These are phyloP conservation scores for Colaptes auratus DNA, from an alignment of 2,113 vertebrate species.

Conservation along the genomic window DNA sequence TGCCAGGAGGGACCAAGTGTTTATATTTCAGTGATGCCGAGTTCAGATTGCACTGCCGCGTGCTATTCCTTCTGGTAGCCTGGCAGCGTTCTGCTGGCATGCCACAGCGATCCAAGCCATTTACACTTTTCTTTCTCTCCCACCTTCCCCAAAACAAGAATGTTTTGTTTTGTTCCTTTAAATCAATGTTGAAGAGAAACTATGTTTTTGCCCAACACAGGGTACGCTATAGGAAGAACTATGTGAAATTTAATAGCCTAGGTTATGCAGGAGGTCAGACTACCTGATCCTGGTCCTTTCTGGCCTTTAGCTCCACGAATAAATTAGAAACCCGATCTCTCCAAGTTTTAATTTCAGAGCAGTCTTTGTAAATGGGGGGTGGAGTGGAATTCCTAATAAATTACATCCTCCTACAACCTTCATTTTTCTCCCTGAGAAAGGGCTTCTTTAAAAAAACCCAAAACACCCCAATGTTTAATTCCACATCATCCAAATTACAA, in stretches of 20 bases:
- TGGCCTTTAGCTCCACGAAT: constrained; percentile 35
- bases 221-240: background rate
- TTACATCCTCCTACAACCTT: constrained; percentile 42
- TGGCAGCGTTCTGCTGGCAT: background rate
- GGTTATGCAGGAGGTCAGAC: constrained; percentile 50
- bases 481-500: constrained; percentile 56
- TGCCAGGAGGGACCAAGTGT: background rate
- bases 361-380: constrained; percentile 29
- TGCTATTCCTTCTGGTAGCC: background rate
- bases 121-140: background rate
- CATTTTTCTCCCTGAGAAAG: constrained; percentile 22
- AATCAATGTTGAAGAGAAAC: background rate
- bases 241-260: constrained; percentile 47
- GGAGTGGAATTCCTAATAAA: constrained; percentile 53
- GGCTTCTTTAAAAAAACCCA: constrained; percentile 8
- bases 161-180: background rate
- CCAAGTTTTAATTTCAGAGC: constrained; percentile 63
- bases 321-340: constrained; percentile 63
- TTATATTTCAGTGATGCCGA: background rate
- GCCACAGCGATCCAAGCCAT: background rate
- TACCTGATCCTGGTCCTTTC: constrained; percentile 55
- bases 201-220: background rate
- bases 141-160: background rate
- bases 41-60: fast-evolving
- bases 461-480: constrained; percentile 12